Base-by-base conservation (phyloP, 2,113 vertebrate genomes). In the Colossoma macropomum region DNA sequence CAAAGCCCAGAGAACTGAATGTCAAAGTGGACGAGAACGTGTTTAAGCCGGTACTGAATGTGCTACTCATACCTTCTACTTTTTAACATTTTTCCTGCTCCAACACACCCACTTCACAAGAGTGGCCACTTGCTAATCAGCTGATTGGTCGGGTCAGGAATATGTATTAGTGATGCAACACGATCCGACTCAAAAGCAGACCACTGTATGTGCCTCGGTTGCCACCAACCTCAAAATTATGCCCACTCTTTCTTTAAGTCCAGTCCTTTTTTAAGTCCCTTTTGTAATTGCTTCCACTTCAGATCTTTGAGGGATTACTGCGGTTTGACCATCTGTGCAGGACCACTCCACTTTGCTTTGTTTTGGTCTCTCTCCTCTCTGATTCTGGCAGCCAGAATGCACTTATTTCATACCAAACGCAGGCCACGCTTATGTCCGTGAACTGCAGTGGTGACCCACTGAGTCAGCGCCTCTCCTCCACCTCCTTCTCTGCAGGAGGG, bases 321-420 rank as follows among this genome's bases (percentile, higher is more conserved):
- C 11, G 25, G 50, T 60, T 56, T 62, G 52, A 75, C 76, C 80
- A 86, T 82, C 84, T 86, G 84, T 50, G 41, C 52, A 62, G 15
- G 30, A 27, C 48, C 32, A 34, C 34, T 28, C 38, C 21, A n/a
- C 32, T 66, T 32, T 41, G 1, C 59, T 68, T 38, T 75, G 80
- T 60, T 77, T 70, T 41, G 28, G 77, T 84, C 77, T 59, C 59
- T 62, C 59, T 79, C 28, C 79, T 72, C 68, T 41, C 63, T 59
- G 86, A 87, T 71, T 63, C 87, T 92, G 87, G 79, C 83, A n/a
- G 45, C 65, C 66, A 79, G 75, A 75, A 38, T 19, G 41, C 32
- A 30, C 69, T 69, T 69, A 50, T 80, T 89, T 86, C 82, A 77
- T 82, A 84, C 87, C 78, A 21, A 13, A 48, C 41, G 32, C 11